Evolutionary conservation across 23 tunicate genomes (phyloP).

Genomic region (Styela plicata): DNA sequence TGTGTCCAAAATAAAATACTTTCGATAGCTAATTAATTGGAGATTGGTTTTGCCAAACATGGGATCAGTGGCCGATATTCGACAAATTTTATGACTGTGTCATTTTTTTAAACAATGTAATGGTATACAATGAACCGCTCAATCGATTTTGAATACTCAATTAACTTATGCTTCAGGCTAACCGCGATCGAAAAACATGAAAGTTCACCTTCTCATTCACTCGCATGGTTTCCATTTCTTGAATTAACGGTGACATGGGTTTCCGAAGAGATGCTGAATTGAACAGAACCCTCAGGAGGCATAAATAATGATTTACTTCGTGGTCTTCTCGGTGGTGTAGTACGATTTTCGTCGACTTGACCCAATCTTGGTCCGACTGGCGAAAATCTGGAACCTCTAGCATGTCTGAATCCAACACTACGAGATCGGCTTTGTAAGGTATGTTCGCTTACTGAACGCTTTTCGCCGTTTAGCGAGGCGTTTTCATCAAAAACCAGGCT

Average conservation of each 20-base stretch:
- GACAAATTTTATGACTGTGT: too few relatives aligned
- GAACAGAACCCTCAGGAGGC: background rate
- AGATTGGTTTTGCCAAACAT: too few relatives aligned
- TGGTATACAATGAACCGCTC: background rate
- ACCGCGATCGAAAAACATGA: background rate
- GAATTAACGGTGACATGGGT: background rate
- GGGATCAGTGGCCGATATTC: too few relatives aligned
- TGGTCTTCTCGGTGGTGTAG: conserved; percentile 12
- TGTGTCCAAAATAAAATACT: too few relatives aligned
- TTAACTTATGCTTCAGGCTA: background rate
- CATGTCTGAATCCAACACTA: background rate
- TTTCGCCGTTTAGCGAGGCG: background rate
- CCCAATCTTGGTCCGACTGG: background rate
- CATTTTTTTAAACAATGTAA: background rate
- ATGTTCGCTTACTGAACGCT: background rate
- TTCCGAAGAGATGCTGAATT: background rate
- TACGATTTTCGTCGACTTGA: background rate
- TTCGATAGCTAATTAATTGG: too few relatives aligned
- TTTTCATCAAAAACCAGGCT: background rate
- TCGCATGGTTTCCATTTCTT: background rate
- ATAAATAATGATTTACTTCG: conserved; percentile 13
- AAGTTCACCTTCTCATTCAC: background rate
- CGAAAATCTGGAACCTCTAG: background rate
- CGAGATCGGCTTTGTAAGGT: background rate
- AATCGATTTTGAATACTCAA: background rate